These are phyloP conservation scores for Rhingia campestris DNA, from an alignment of 2,888 invertebrate genomes.

Conservation along the genomic window DNA sequence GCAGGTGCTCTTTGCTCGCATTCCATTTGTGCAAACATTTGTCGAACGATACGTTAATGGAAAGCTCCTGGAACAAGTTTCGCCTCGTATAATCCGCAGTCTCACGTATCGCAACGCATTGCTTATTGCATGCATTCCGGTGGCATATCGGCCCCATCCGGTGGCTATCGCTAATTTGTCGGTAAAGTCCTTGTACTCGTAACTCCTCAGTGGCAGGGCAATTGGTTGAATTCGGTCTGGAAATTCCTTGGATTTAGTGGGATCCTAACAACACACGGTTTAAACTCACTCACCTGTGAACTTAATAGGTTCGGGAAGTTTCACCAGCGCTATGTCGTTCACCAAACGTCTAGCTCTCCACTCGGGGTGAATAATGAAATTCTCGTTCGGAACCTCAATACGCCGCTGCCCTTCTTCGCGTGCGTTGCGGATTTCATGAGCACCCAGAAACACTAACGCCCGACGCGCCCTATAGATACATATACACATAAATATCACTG, in stretches of 20 bases:
- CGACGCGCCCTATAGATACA: slow-evolving; percentile 77
- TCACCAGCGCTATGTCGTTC: slow-evolving; percentile 81
- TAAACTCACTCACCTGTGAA: slow-evolving; percentile 78
- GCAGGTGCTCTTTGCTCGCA: slow-evolving; percentile 82
- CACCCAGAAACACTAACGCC: slow-evolving; percentile 81
- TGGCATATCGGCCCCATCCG: slow-evolving; percentile 83
- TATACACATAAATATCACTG: no score
- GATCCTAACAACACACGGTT: background rate
- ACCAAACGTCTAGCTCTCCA: slow-evolving; percentile 81
- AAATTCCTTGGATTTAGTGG: background rate
- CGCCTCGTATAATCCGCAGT: slow-evolving; percentile 81
- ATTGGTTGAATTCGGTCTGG: slow-evolving; percentile 82
- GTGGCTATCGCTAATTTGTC: slow-evolving; percentile 82
- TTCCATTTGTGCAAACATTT: slow-evolving; percentile 83
- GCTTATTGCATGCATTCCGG: slow-evolving; percentile 81
- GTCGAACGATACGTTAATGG: slow-evolving; percentile 80
- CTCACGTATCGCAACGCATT: slow-evolving; percentile 82
- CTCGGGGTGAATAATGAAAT: slow-evolving; percentile 80
- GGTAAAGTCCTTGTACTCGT: slow-evolving; percentile 79
- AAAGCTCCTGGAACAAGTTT: slow-evolving; percentile 81
- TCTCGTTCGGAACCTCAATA: slow-evolving; percentile 79
- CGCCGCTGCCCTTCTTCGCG: slow-evolving; percentile 82
- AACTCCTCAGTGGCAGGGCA: slow-evolving; percentile 80
- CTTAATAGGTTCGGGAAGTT: slow-evolving; percentile 79
- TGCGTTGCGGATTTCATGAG: slow-evolving; percentile 81